Conservation (phyloP, 2,888 invertebrate genomes). For the Agrochola litura region DNA sequence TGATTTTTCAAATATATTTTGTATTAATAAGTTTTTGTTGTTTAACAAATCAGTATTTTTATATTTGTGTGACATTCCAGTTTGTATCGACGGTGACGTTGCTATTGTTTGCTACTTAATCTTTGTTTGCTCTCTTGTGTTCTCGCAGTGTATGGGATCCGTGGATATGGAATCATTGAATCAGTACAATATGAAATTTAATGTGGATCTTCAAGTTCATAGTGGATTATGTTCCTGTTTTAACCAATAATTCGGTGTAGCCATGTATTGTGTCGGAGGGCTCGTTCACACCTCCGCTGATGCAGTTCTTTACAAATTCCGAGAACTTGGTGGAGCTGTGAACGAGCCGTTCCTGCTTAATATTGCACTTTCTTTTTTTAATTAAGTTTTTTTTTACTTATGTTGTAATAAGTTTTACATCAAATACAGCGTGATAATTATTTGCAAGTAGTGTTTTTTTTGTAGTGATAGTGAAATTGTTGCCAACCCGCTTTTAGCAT, state of each 20-base stretch:
- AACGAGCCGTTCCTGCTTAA: conserved; percentile 69
- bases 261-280: conserved; percentile 63
- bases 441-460: conserved; percentile 80
- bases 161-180: conserved; percentile 61
- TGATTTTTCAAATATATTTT: conserved; percentile 83
- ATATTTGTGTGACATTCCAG: conserved; percentile 90
- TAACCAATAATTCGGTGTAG: conserved; percentile 67
- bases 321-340: conserved; percentile 22
- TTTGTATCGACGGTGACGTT: conserved; percentile 80
- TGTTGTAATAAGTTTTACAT: conserved; percentile 86
- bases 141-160: conserved; percentile 60
- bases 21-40: conserved; percentile 82
- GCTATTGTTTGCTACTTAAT: conserved; percentile 77
- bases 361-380: conserved; percentile 83
- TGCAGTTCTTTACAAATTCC: conserved; percentile 36
- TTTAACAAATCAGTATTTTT: conserved; percentile 90
- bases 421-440: conserved; percentile 87
- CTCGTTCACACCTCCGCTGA: conserved; percentile 24
- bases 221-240: conserved; percentile 73
- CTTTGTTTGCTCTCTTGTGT: conserved; percentile 80
- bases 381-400: conserved; percentile 80
- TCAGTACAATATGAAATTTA: conserved; percentile 78
- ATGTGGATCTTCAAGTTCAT: conserved; percentile 66
- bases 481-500: conserved; percentile 84
- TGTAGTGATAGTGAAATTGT: conserved; percentile 74